These are phyloP conservation scores for Chrysolina americana DNA, from an alignment of 2,888 invertebrate species.

Conservation along the genomic window DNA sequence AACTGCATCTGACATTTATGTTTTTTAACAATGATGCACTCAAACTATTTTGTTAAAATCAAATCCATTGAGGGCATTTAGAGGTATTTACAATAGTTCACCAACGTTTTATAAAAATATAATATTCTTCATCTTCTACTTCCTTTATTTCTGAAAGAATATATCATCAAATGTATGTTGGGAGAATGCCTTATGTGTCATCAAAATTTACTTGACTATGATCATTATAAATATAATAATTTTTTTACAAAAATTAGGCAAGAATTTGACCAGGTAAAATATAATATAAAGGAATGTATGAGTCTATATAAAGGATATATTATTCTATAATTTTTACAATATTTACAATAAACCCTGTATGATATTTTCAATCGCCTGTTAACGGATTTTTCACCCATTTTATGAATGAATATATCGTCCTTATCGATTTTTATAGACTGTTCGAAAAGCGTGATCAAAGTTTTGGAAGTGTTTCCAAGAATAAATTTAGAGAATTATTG, in stretches of 20 bases:
- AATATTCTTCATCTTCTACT: not conserved
- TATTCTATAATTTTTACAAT: slow-evolving; percentile 10
- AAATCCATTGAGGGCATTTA: not conserved
- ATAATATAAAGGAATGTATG: slow-evolving; percentile 6
- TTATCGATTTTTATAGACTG: not conserved
- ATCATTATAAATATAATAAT: not conserved
- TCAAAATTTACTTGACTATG: not conserved
- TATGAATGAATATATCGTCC: not conserved
- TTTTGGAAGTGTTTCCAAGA: too few species aligned
- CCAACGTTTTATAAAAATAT: not conserved
- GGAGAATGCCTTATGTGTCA: not conserved
- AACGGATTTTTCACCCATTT: not conserved
- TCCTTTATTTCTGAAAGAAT: too few species aligned
- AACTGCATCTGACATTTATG: slow-evolving; percentile 19
- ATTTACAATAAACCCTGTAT: slow-evolving; percentile 20
- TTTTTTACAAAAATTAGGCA: not conserved
- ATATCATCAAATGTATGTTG: not conserved
- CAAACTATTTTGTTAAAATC: not conserved
- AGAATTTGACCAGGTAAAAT: not conserved
- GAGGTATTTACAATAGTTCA: not conserved
- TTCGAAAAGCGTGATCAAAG: not conserved
- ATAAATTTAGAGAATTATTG: too few species aligned
- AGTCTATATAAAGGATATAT: not conserved
- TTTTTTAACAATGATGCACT: slow-evolving; percentile 9
- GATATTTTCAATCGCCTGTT: not conserved